Percentiles rank a stretch among this genome's conserved stretches.
These are phyloP conservation scores for Masnerella sp. DNA, from an alignment of 2,888 invertebrate genomes.

Conservation along the genomic window DNA sequence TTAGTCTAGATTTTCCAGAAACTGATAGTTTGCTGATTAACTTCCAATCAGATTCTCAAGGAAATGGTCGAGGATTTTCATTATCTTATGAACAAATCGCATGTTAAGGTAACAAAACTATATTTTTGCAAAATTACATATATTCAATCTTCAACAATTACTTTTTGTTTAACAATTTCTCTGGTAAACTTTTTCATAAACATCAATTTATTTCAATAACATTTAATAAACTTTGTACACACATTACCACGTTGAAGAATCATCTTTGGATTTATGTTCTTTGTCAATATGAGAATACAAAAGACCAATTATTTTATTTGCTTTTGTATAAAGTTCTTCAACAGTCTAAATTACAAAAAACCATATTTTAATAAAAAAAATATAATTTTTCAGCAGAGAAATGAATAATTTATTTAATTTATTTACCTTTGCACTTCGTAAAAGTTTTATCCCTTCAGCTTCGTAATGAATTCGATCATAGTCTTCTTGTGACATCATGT, in stretches of 20 bases:
- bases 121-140: conserved; percentile 67
- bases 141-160: background rate
- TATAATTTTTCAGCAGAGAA: background rate
- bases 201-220: background rate
- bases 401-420: background rate
- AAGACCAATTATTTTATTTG: conserved; percentile 82
- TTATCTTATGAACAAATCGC: conserved; percentile 75
- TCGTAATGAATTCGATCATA: conserved; percentile 82
- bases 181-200: background rate
- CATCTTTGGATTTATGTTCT: background rate
- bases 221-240: background rate
- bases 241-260: background rate
- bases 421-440: conserved; percentile 81
- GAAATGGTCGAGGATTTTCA: conserved; percentile 77
- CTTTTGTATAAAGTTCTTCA: conserved; percentile 83
- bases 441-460: conserved; percentile 80
- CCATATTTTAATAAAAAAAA: conserved; percentile 30
- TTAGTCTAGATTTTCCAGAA: conserved; percentile 70
- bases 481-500: conserved; percentile 81
- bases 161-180: background rate
- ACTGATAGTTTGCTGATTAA: conserved; percentile 72
- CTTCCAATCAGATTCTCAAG: conserved; percentile 74
- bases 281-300: conserved; percentile 66
- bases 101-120: conserved; percentile 25
- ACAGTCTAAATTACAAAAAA: conserved; percentile 83